Percentiles rank a stretch among this genome's conserved stretches.
These are phyloP conservation scores for Resseliella maxima DNA, from an alignment of 2,888 invertebrate species.

Conservation along the genomic window DNA sequence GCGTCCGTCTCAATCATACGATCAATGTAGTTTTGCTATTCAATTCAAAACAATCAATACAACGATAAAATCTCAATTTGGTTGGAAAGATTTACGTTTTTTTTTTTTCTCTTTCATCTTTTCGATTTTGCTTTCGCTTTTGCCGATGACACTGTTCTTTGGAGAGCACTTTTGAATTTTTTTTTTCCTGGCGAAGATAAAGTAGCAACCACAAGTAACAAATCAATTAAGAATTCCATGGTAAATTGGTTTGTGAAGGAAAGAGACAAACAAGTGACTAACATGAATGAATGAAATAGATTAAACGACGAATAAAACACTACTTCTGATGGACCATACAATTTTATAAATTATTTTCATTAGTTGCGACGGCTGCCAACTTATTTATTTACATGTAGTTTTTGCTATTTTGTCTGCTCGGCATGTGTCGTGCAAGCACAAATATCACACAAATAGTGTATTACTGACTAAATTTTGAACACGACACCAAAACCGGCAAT, in stretches of 20 bases:
- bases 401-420: not conserved
- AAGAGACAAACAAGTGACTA: not conserved
- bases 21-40: conserved; percentile 12
- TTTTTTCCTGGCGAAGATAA: conserved; percentile 3
- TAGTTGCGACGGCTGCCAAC: not conserved
- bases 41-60: conserved; percentile 53
- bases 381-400: conserved; percentile 30
- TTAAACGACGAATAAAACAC: conserved; percentile 29
- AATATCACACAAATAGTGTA: conserved; percentile 17
- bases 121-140: conserved; percentile 37
- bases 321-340: conserved; percentile 30
- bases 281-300: conserved; percentile 33
- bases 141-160: not conserved
- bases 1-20: conserved; percentile 41
- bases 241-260: conserved; percentile 2
- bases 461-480: not conserved
- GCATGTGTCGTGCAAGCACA: conserved; percentile 38
- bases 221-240: conserved; percentile 40
- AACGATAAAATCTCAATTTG: conserved; percentile 51
- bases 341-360: conserved; percentile 13
- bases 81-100: not conserved
- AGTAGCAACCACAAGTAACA: conserved; percentile 39
- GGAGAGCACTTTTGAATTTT: not conserved
- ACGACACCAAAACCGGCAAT: conserved; percentile 46
- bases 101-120: not conserved